phyloP scores from a whole-genome alignment of 1,140 invertebrate genomes.

The Pachyrhynchus sulphureomaculatus region DNA sequence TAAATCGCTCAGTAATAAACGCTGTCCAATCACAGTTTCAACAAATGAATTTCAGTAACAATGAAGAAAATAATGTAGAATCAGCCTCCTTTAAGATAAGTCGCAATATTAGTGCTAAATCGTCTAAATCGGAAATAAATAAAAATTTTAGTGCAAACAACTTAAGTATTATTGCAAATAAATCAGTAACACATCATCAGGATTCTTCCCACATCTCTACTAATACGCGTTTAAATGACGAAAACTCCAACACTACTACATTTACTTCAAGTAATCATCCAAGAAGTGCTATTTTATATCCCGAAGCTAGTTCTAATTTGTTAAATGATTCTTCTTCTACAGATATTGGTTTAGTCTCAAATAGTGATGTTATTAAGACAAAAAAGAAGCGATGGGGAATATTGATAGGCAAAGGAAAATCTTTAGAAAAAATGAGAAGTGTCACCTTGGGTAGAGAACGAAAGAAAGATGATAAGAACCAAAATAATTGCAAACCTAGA shows the following conservation, averaged over 20 bases:
- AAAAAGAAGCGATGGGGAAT: constrained; percentile 64
- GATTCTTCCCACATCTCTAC: too few species aligned
- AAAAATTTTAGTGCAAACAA: background rate
- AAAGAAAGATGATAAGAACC: constrained; percentile 52
- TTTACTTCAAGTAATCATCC: too few species aligned
- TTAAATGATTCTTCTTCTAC: too few species aligned
- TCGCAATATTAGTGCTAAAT: constrained; percentile 1
- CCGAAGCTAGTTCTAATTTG: too few species aligned
- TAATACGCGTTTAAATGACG: too few species aligned
- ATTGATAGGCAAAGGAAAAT: constrained; percentile 59
- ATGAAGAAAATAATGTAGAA: constrained; percentile 36
- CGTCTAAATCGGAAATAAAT: too few species aligned
- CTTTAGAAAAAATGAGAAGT: constrained; percentile 58
- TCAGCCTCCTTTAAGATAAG: constrained; percentile 43
- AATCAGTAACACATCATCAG: too few species aligned
- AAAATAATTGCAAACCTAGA: constrained; percentile 57
- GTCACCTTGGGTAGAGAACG: constrained; percentile 65
- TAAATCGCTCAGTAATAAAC: constrained; percentile 43
- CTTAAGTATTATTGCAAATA: background rate
- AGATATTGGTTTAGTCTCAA: background rate
- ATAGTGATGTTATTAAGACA: constrained; percentile 55
- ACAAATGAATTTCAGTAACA: constrained; percentile 26
- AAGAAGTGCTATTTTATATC: too few species aligned
- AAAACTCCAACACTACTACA: too few species aligned
- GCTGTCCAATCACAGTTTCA: constrained; percentile 40